phyloP scores from a whole-genome alignment of 2,888 invertebrate genomes.

The Polydrusus cervinus region DNA sequence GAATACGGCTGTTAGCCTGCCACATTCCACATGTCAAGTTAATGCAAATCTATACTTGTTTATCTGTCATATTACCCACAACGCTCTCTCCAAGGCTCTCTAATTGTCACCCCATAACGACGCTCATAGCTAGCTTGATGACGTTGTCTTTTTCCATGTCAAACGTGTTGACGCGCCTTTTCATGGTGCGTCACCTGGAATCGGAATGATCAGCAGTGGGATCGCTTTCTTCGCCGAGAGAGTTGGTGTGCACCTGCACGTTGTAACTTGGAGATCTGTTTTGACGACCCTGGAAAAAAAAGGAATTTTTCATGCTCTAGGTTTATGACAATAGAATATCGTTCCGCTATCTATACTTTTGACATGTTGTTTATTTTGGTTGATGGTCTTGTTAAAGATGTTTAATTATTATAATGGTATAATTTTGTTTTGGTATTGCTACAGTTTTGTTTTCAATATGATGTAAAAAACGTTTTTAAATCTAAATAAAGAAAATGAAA shows the following conservation, averaged over 20 bases:
- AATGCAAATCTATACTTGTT: slow-evolving; percentile 16
- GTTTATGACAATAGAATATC: not conserved
- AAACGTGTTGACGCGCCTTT: slow-evolving; percentile 55
- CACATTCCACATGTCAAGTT: not conserved
- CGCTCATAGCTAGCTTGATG: slow-evolving; percentile 68
- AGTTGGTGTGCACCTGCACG: slow-evolving; percentile 74
- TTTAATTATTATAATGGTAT: no score
- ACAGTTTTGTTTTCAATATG: no score
- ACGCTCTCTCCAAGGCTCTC: slow-evolving; percentile 51
- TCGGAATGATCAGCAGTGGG: slow-evolving; percentile 72
- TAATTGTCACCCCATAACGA: slow-evolving; percentile 68
- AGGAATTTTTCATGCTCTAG: no score
- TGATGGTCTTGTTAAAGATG: no score
- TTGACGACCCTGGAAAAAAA: slow-evolving; percentile 70
- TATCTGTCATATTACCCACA: slow-evolving; percentile 20
- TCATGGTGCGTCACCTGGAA: slow-evolving; percentile 73
- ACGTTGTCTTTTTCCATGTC: slow-evolving; percentile 67
- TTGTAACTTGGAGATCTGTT: slow-evolving; percentile 75
- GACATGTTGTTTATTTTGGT: no score
- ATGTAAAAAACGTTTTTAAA: no score
- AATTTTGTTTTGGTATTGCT: no score
- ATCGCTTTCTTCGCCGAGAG: slow-evolving; percentile 75
- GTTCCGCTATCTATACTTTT: no score
- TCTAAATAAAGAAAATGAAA: no score
- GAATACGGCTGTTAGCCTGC: no score